Percentiles rank a stretch among this genome's conserved stretches.
Evolutionary conservation across 2,113 vertebrate genomes (phyloP).

Genomic region (Upupa epops): DNA sequence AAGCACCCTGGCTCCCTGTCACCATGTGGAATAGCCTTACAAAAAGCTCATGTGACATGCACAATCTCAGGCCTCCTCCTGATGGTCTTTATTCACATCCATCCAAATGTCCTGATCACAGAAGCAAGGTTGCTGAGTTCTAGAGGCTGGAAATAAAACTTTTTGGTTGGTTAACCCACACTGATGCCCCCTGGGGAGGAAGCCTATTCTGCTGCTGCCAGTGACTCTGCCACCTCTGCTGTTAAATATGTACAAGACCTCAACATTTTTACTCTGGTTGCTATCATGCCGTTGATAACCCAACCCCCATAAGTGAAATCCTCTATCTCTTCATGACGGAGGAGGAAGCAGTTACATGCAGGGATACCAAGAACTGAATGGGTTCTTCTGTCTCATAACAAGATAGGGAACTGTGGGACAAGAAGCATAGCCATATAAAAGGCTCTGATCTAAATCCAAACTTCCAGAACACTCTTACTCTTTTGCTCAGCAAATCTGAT

Average conservation of each 20-base stretch:
- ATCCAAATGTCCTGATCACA: fast-evolving
- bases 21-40: fast-evolving
- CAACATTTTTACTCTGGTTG: background rate
- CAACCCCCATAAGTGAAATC: fast-evolving
- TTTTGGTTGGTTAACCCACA: background rate
- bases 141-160: background rate
- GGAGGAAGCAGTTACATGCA: background rate
- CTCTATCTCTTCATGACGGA: background rate
- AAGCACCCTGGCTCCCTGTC: background rate
- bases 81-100: background rate
- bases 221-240: background rate
- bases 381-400: background rate
- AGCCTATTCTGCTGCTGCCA: background rate
- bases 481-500: background rate
- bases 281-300: fast-evolving
- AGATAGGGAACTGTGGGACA: background rate
- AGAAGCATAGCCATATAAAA: background rate
- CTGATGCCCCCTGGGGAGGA: fast-evolving
- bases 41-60: background rate
- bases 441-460: background rate
- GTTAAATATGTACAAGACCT: background rate
- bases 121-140: background rate
- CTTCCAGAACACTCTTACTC: background rate
- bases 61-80: background rate
- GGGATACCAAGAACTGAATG: background rate